Base-by-base conservation (phyloP, 2,888 invertebrate species). In the Oscheius sp. region DNA sequence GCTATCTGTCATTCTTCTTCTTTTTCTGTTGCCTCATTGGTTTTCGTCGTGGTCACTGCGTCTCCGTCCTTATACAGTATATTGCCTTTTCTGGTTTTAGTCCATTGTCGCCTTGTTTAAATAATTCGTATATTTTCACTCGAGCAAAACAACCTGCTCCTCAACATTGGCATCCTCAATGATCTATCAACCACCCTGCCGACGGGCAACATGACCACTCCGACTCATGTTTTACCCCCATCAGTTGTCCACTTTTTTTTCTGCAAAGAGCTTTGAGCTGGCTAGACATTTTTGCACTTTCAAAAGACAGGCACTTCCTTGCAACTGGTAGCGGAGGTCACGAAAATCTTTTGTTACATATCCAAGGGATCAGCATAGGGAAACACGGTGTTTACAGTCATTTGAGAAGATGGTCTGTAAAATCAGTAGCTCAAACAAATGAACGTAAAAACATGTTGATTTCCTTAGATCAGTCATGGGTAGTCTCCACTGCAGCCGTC, bases 1-100 rank as follows among this genome's bases (percentile, higher is more conserved):
- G 35, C 35, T 35, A 35, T 35, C 35, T 35, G 9, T 35, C 35
- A 35, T 35, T 27, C 52, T 52, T 29, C 46, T 64, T 46, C 49
- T 64, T 52, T 52, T 35, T 52, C 21, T 27, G 52, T 52, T 66
- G 66, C 66, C 66, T 66, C 66, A 66, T 66, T 66, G 66, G 52
- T 16, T 49, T 29, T 16, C 49, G 66, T 66, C 66, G 46, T 52
- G 66, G 52, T 49, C 52, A 66, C 21, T 61, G 61, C 61, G 25
- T 27, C 49, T 49, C 55, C 23, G 25, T 49, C 55, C 49, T 5
- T n/a, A 58, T n/a, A 43, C 61, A 12, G 61, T 41, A 59, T 41
- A 61, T 59, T 5, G 59, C 21, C 16, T 41, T n/a, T 59, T 43
- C 18, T 18, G 18, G n/a, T 9, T 6, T 35, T 35, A 35, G 5